Percentiles rank a stretch among this genome's conserved stretches.
Conservation (phyloP, 2,888 invertebrate genomes). For the Drosophila anomalata region DNA sequence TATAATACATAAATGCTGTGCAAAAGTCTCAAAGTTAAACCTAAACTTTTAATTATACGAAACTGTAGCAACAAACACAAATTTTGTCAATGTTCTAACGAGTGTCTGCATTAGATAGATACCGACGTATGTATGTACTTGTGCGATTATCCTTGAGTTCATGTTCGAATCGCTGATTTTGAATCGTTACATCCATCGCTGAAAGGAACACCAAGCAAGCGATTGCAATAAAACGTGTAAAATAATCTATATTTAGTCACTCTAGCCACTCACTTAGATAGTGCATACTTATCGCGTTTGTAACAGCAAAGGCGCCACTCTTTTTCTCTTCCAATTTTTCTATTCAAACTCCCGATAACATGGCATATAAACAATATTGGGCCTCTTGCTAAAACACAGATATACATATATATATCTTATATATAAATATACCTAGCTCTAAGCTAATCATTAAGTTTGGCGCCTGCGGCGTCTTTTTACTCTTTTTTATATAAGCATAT, state of each 20-base stretch:
- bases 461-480: constrained; percentile 58
- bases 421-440: constrained; percentile 34
- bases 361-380: constrained; percentile 41
- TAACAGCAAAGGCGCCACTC: constrained; percentile 32
- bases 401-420: constrained; percentile 18
- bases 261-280: constrained; percentile 25
- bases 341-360: constrained; percentile 37
- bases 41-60: constrained; percentile 62
- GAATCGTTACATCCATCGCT: constrained; percentile 3
- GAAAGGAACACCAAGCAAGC: background rate
- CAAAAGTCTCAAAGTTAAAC: constrained; percentile 78
- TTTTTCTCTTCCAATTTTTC: constrained; percentile 57
- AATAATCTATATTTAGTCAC: constrained; percentile 27
- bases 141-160: constrained; percentile 17
- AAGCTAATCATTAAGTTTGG: constrained; percentile 49
- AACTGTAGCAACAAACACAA: constrained; percentile 45
- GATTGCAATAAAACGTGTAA: constrained; percentile 23
- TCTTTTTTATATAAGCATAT: constrained; percentile 57
- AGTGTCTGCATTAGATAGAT: constrained; percentile 36
- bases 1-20: constrained; percentile 69
- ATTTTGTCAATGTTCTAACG: constrained; percentile 42
- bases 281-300: constrained; percentile 28
- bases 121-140: constrained; percentile 5
- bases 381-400: constrained; percentile 30
- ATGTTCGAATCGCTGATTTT: constrained; percentile 2